Evolutionary conservation across 2,113 vertebrate species (phyloP), one percentile per base, ranked within the genome.

Genomic region (Lamprotornis superbus): DNA sequence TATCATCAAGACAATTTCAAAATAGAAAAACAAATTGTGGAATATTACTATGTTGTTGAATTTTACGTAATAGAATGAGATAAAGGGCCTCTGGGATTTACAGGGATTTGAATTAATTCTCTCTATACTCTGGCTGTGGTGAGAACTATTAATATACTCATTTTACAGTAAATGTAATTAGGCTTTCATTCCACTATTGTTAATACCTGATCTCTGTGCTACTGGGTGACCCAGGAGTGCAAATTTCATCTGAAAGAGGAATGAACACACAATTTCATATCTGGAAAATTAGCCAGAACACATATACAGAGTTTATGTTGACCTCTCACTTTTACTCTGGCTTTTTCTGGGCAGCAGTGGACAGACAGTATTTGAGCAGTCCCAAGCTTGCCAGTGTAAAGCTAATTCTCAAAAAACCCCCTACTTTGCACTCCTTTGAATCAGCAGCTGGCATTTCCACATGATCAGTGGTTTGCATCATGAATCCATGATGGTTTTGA

Each of bases 151-250:
- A 90, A 89, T 95, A 92, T 78, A 89, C 28, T 24, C 40, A 60
- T 95, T 96, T 87, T 93, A 90, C 28, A 79, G 53, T 93, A 89
- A 95, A 92, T 81, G 80, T 87, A 96, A 95, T 95, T 93, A 92
- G 93, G 56, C 35, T 90, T 94, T 75, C 9, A 0, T 86, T 83
- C 31, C 35, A 56, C 39, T 91, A n/a, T 75, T 81, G 68, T 83
- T 94, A 93, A 89, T 90, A 93, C 56, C 80, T 84, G 89, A 91
- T 94, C 86, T 71, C 35, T 70, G 68, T 92, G 64, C 68, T 83
- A 2, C 40, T 63, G 47, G 21, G 40, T 89, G 80, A 94, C 86
- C 60, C 73, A 89, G 39, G 22, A 83, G 60, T 49, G 52, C 55
- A 89, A 90, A 89, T 87, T 93, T 92, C 33, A 47, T 83, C 71